Evolutionary conservation across 2,113 vertebrate species (phyloP).

Genomic region (Pteruthius melanotis): DNA sequence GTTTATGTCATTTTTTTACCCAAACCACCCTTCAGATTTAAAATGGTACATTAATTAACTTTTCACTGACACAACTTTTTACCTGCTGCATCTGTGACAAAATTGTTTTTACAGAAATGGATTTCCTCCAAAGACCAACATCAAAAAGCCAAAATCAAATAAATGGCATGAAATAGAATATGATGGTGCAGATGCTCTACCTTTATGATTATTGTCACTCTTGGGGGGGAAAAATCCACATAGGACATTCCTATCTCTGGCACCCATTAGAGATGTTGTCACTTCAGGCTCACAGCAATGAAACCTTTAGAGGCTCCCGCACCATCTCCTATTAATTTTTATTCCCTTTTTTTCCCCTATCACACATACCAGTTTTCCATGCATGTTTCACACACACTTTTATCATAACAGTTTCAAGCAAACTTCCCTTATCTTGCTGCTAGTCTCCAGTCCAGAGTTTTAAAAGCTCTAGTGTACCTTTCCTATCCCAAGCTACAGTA

Average conservation of each 20-base stretch:
- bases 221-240: background rate
- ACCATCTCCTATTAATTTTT: background rate
- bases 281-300: background rate
- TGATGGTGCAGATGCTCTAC: background rate
- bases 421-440: conserved; percentile 7
- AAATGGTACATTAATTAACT: background rate
- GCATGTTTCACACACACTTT: background rate
- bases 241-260: background rate
- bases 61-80: background rate
- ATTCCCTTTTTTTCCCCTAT: background rate
- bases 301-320: conserved; percentile 4
- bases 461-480: background rate
- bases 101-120: conserved; percentile 4
- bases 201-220: conserved; percentile 16
- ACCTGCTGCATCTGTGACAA: background rate
- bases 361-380: background rate
- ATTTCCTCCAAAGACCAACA: background rate
- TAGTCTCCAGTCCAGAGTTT: background rate
- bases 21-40: background rate
- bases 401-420: background rate
- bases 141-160: background rate
- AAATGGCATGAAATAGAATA: background rate
- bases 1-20: background rate
- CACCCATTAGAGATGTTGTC: background rate
- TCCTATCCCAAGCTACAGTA: background rate